Percentiles rank a stretch among this genome's conserved stretches.
Evolutionary conservation across 1,140 invertebrate genomes (phyloP).

Genomic region (Heliconius himera): DNA sequence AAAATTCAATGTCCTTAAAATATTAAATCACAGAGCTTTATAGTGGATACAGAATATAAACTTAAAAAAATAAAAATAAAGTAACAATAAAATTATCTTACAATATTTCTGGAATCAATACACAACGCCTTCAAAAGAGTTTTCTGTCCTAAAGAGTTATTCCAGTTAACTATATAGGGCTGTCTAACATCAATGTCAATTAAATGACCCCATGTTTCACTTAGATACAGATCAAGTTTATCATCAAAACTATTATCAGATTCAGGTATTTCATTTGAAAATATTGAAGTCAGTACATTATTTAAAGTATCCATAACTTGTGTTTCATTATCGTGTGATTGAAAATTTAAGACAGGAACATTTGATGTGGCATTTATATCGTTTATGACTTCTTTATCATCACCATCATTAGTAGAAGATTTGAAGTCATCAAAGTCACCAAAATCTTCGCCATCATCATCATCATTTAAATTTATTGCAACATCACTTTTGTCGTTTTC

Average conservation of each 20-base stretch:
- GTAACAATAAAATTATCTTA: conserved; percentile 80
- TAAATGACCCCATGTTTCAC: conserved; percentile 80
- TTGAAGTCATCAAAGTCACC: conserved; percentile 83
- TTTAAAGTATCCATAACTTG: conserved; percentile 81
- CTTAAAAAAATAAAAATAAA: neutral
- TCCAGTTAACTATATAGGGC: conserved; percentile 87
- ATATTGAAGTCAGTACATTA: conserved; percentile 78
- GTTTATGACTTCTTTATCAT: conserved; percentile 27
- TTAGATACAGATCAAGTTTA: conserved; percentile 69
- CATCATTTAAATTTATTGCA: conserved; percentile 21
- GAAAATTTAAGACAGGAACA: conserved; percentile 58
- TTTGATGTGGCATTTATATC: conserved; percentile 39
- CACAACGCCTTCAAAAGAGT: conserved; percentile 86
- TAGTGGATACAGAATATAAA: too few species aligned
- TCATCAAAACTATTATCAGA: conserved; percentile 55
- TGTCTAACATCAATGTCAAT: conserved; percentile 86
- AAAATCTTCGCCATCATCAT: conserved; percentile 81
- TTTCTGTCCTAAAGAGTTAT: conserved; percentile 86
- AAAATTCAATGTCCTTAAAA: too few species aligned
- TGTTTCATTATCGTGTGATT: conserved; percentile 65
- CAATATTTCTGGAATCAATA: conserved; percentile 92
- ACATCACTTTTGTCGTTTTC: neutral
- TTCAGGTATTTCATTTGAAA: conserved; percentile 63
- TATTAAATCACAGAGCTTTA: too few species aligned
- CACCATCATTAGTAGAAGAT: conserved; percentile 63